Conservation (phyloP, 2,888 invertebrate genomes). For the Mystacides longicornis region DNA sequence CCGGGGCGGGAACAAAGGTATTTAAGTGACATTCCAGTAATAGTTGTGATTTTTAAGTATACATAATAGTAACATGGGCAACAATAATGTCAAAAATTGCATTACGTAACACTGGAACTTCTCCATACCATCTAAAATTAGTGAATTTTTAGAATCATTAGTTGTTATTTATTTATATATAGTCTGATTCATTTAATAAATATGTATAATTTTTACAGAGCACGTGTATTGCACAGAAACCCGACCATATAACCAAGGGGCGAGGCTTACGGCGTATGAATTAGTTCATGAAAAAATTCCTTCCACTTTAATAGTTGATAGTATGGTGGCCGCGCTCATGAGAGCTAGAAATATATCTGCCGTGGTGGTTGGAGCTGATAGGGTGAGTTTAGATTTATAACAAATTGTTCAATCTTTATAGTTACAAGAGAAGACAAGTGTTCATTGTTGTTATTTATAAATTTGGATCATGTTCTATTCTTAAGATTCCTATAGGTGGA, state of each 20-base stretch:
- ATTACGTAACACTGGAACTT: background rate
- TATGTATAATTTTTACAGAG: slow-evolving; percentile 42
- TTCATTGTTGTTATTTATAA: too few relatives aligned
- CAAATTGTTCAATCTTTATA: slow-evolving; percentile 11
- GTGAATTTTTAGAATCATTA: background rate
- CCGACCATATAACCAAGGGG: slow-evolving; percentile 95
- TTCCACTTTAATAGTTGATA: slow-evolving; percentile 87
- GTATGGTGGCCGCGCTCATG: slow-evolving; percentile 91
- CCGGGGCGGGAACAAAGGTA: too few relatives aligned
- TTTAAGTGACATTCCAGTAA: too few relatives aligned
- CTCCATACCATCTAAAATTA: background rate
- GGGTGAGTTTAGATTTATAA: slow-evolving; percentile 47
- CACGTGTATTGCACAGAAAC: slow-evolving; percentile 96
- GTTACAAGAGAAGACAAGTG: too few relatives aligned
- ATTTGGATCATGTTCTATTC: too few relatives aligned
- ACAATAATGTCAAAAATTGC: too few relatives aligned
- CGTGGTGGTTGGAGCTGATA: slow-evolving; percentile 95
- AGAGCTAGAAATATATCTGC: slow-evolving; percentile 74
- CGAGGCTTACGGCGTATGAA: slow-evolving; percentile 93
- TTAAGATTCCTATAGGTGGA: too few relatives aligned
- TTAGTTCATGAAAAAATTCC: slow-evolving; percentile 88
- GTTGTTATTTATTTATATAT: background rate
- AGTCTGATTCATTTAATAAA: background rate
- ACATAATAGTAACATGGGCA: too few relatives aligned
- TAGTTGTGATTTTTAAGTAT: too few relatives aligned